Conservation (phyloP, 2,888 invertebrate species). For the Sphaerolaimus hirsutus region DNA sequence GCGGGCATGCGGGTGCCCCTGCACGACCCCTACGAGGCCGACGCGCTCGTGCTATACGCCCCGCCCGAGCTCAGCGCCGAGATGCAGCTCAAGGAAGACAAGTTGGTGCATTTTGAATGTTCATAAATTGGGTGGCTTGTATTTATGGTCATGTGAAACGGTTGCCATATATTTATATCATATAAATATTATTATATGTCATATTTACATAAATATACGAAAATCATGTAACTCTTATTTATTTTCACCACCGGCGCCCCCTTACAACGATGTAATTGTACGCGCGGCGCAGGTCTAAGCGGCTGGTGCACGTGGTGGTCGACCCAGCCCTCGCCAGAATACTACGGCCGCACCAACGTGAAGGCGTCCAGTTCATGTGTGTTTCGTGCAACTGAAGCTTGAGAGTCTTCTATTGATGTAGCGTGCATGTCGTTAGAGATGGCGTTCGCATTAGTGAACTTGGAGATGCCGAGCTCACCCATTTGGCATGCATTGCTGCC, state of each 20-base stretch:
- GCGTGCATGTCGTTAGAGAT: no score
- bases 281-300: background rate
- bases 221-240: background rate
- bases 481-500: no score
- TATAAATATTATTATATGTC: no score
- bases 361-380: constrained; percentile 90
- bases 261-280: background rate
- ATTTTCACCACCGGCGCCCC: background rate
- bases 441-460: no score
- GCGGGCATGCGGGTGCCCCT: constrained; percentile 43
- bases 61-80: constrained; percentile 64
- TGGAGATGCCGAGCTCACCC: no score
- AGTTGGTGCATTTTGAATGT: constrained; percentile 33
- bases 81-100: constrained; percentile 55
- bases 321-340: constrained; percentile 73
- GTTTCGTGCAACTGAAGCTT: no score
- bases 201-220: background rate
- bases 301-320: constrained; percentile 75
- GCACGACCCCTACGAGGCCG: constrained; percentile 72
- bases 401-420: no score
- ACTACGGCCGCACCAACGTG: constrained; percentile 82
- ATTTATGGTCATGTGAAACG: no score
- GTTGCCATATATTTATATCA: no score
- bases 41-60: constrained; percentile 59
- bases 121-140: no score